Evolutionary conservation across 35 echinoderm and acorn worm species (phyloP), one percentile per base, ranked within the genome.

Genomic region (Holothuria glaberrima): DNA sequence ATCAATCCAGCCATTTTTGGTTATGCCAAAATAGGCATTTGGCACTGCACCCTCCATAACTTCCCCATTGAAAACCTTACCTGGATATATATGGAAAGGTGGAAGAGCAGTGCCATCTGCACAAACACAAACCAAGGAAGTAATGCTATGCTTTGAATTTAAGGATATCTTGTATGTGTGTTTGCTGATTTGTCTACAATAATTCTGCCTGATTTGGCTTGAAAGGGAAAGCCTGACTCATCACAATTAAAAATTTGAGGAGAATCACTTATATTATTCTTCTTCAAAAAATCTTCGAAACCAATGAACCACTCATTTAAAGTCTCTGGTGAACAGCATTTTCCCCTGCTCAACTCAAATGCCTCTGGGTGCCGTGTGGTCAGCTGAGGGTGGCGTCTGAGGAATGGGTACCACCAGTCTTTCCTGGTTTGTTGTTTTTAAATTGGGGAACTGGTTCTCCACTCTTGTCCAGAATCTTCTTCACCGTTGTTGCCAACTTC

Each of bases 401-500:
- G 30, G 44, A 80, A 80, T 21, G 19, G 9, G 27, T 80, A 80
- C 75, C 75, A 80, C 75, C 75, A 80, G 13, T 45, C 75, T 80
- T 80, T 20, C 75, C 75, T 34, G 75, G 75, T 29, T 27, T 80
- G 30, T 80, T 80, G 75, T 80, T 27, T 34, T 7, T 16, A 48
- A 80, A 80, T 13, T 17, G 14, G 14, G 31, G 41, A 17, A 80
- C 75, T 25, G 12, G 12, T 28, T 70, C 54, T 68, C 41, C 62
- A 9, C n/a, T 41, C 33, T 82, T 24, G 27, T 79, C 73, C 57
- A 89, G 88, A 22, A 91, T 92, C 21, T 36, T 60, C 69, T 92
- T 92, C 19, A 92, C 90, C 0, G 64, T 92, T 27, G 88, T 33
- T 38, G 88, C 26, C 22, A 88, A 31, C 69, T 92, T 33, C 19